These are phyloP conservation scores for Baccha elongata DNA, from an alignment of 2,888 invertebrate genomes.

Conservation along the genomic window DNA sequence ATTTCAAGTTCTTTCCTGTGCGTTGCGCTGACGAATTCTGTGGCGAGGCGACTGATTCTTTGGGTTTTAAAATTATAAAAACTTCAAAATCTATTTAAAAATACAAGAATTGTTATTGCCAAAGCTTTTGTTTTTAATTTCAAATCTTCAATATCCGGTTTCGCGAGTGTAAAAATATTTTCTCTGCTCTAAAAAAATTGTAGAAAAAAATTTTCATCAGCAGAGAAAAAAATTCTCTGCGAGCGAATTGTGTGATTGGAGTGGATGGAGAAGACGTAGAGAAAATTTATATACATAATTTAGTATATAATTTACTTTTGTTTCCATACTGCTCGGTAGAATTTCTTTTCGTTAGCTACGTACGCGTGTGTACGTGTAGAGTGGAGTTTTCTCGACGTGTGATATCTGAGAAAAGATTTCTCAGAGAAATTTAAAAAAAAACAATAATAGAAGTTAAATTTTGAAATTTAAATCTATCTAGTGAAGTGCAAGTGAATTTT, in stretches of 20 bases:
- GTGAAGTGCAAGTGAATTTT: constrained; percentile 8
- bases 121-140: constrained; percentile 26
- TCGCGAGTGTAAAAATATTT: constrained; percentile 50
- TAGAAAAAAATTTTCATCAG: constrained; percentile 50
- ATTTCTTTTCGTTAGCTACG: constrained; percentile 62
- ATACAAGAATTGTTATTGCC: not conserved
- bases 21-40: constrained; percentile 60
- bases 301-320: constrained; percentile 20
- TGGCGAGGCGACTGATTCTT: constrained; percentile 6
- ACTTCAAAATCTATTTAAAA: not conserved
- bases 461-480: constrained; percentile 23
- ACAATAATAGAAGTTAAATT: constrained; percentile 59
- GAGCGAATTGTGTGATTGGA: constrained; percentile 51
- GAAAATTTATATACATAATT: constrained; percentile 49
- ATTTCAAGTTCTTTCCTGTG: constrained; percentile 43
- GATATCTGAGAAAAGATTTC: constrained; percentile 69
- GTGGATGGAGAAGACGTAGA: constrained; percentile 68
- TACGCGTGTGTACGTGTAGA: constrained; percentile 72
- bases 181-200: constrained; percentile 61
- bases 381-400: constrained; percentile 73
- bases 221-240: constrained; percentile 73
- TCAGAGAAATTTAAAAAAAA: constrained; percentile 67
- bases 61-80: not conserved
- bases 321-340: constrained; percentile 52
- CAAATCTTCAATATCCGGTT: constrained; percentile 51